Base-by-base conservation (phyloP, 1,140 invertebrate genomes). In the Drosophila takahashii region DNA sequence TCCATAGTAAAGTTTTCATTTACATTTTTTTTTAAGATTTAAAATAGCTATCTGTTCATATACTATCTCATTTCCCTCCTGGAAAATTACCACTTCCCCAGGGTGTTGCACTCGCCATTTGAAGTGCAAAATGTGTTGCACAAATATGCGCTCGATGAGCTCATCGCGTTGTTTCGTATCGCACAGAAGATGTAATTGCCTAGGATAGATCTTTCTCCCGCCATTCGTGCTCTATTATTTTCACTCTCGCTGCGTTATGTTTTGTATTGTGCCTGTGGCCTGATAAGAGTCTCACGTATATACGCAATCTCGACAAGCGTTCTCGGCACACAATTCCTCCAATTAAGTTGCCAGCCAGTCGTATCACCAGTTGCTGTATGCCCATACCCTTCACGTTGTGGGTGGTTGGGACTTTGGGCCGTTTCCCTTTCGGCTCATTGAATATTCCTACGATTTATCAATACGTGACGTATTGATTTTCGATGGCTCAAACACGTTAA, bases 291-390 rank as follows among this genome's bases (percentile, higher is more conserved):
- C 42, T 16, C 54, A 60, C 73, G 50, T 77, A 69, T 77, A 59
- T 48, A 50, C 70, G 62, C 65, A 81, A 81, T 81, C 79, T 81
- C 37, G 64, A 74, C 80, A 67, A 42, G 18, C 59, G 37, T 60
- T 66, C 67, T 66, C 59, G 59, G 34, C 50, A 45, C n/a, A 65
- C 52, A 71, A 60, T 45, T 81, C 58, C 42, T 52, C 45, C 32
- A 62, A 79, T 79, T 74, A 69, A 81, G 64, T 47, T 75, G 80
- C 75, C 54, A 73, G 58, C 53, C 18, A 54, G 59, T 57, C 18
- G 65, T 72, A 61, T 59, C 51, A 77, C 34, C 69, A 37, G 47
- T 58, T 41, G 51, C 54, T 79, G 16, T 58, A 32, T 29, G 36
- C 18, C 13, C 37, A 64, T 66, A 58, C 61, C 60, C 39, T 67